Percentiles rank a stretch among this genome's conserved stretches.
These are phyloP conservation scores for Podiceps cristatus DNA, from an alignment of 2,113 vertebrate species.

Conservation along the genomic window DNA sequence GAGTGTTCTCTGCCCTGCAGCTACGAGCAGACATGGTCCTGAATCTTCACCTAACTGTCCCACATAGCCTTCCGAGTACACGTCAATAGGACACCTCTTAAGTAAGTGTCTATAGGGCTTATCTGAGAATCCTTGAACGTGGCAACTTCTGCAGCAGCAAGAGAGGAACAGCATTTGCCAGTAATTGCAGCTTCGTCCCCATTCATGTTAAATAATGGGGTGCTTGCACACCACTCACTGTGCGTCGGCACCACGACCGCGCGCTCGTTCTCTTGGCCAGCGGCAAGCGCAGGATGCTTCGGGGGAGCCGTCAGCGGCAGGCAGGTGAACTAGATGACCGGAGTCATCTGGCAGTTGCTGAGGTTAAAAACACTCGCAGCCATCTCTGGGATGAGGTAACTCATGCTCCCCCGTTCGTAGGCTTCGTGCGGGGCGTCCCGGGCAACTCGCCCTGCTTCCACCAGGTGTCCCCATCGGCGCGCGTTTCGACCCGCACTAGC, in stretches of 20 bases:
- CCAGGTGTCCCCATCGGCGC: constrained; percentile 56
- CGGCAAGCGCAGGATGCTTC: background rate
- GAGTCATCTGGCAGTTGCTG: background rate
- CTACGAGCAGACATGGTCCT: fast-evolving
- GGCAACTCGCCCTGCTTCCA: constrained; percentile 4
- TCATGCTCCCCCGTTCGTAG: fast-evolving
- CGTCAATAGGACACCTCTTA: background rate
- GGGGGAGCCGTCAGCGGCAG: background rate
- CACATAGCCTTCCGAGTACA: background rate
- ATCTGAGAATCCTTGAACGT: background rate
- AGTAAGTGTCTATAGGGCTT: background rate
- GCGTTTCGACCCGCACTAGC: background rate
- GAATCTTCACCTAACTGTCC: background rate
- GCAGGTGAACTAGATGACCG: background rate
- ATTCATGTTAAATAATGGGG: fast-evolving
- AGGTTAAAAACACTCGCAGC: background rate
- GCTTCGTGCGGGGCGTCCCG: background rate
- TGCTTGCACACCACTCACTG: fast-evolving
- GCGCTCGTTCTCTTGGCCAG: fast-evolving
- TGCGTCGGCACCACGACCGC: fast-evolving
- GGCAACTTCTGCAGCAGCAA: background rate
- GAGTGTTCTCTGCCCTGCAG: background rate
- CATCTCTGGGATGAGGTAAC: background rate
- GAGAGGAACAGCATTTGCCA: background rate
- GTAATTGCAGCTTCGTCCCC: background rate